Base-by-base conservation (phyloP, 2,797 vertebrate genomes). In the Poecilia gillii region DNA sequence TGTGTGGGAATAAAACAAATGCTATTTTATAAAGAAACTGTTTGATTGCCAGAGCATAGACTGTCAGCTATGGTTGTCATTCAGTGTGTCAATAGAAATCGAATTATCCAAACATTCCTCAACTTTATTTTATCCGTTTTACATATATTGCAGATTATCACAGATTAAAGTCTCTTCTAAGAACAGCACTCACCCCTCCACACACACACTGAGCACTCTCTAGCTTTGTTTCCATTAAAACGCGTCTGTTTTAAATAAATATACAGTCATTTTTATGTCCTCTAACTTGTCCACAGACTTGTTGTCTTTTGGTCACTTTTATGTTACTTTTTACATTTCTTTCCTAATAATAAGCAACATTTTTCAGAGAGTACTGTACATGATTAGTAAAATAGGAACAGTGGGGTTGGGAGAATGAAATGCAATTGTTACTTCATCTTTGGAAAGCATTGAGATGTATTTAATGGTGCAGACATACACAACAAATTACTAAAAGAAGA, bases 381-480 rank as follows among this genome's bases (percentile, higher is more conserved):
- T 92, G 89, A 93, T 90, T 85, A 91, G 85, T 88, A 79, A 91
- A 86, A 75, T 51, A 74, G 86, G 75, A 77, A 66, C 33, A 20
- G 73, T 33, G 77, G 75, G 28, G 55, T 46, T 73, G 84, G 53
- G 74, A 68, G 76, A 84, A 85, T 45, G 78, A 73, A 80, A 81
- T 89, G 88, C 93, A 94, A 93, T 87, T 92, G 90, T 94, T 93
- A 84, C 82, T 87, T 93, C 87, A 87, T 92, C 90, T 94, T 89
- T 91, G 90, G 92, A 85, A 93, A 93, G 82, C 81, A 90, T 91
- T 89, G 81, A 95, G 91, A 93, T 95, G 94, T 94, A 94, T 96
- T 96, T 91, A 87, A 91, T 94, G 93, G 91, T 94, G 91, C 94
- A 92, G 92, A 92, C 89, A 91, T 90, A 94, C 93, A 93, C 88